Evolutionary conservation across 1,140 invertebrate species (phyloP), one percentile per base, ranked within the genome.

Genomic region (Epicauta chinensis): DNA sequence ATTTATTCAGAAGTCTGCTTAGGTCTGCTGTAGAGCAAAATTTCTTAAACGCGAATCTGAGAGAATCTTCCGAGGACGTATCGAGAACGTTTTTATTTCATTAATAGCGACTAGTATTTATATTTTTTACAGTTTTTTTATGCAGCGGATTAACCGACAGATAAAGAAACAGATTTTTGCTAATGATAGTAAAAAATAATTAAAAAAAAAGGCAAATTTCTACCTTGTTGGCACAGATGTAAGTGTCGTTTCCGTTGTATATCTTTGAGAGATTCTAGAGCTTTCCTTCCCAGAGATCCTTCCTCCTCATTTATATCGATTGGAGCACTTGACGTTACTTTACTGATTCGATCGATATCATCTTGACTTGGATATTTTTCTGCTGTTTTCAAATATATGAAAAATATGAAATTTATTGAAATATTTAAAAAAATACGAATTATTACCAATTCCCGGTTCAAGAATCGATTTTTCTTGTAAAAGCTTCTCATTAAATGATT

Each of bases 171-270:
- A n/a, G n/a, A n/a, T n/a, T n/a, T n/a, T n/a, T n/a, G n/a, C n/a
- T n/a, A n/a, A n/a, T n/a, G n/a, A n/a, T n/a, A n/a, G n/a, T n/a
- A n/a, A n/a, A n/a, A n/a, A n/a, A n/a, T n/a, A 23, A 29, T 29
- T 51, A 31, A 16, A 30, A 32, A 34, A 23, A 15, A 47, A 72
- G n/a, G n/a, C n/a, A n/a, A n/a, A n/a, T n/a, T n/a, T n/a, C n/a
- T n/a, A 91, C 91, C 91, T 86, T 93, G 89, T 70, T 93, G 87
- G 50, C 89, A 89, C 61, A 95, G 77, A 77, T 92, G 83, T 54
- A 89, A 76, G 62, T 92, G 84, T 37, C 91, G 75, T 70, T 91
- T 92, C 66, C 86, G 80, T 70, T 94, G 91, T 50, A 94, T 91
- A 75, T 93, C 90, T 71, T 86, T 85, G 23, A 94, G 75, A 57